These are phyloP conservation scores for Nannospalax galili DNA, from an alignment of 2,113 vertebrate species.

Conservation along the genomic window DNA sequence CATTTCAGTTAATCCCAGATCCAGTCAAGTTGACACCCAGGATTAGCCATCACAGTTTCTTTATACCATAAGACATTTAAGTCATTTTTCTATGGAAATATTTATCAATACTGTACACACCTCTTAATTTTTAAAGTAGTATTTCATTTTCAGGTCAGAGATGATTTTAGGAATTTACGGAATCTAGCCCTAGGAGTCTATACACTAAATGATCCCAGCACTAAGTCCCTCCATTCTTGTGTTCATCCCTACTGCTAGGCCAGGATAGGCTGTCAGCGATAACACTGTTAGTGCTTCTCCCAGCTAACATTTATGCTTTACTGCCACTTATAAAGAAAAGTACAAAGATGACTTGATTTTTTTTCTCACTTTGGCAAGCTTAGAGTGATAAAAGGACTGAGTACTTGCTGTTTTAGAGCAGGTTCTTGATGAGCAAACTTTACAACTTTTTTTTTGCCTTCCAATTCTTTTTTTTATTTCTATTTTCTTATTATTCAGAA, in stretches of 20 bases:
- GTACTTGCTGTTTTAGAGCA: not conserved
- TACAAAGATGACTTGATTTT: not conserved
- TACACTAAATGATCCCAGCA: not conserved
- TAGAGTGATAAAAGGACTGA: not conserved
- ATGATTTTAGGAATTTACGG: not conserved
- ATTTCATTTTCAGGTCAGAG: not conserved
- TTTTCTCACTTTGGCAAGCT: not conserved
- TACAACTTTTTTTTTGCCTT: not conserved
- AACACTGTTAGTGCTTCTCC: not conserved
- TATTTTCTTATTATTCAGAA: too few relatives aligned
- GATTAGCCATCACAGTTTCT: too few relatives aligned
- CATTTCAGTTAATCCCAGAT: too few relatives aligned
- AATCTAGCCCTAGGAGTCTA: not conserved
- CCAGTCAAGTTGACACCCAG: too few relatives aligned
- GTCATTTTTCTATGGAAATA: conserved; percentile 2
- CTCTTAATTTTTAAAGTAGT: not conserved
- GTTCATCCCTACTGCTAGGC: not conserved
- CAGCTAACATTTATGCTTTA: not conserved
- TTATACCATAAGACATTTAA: not conserved
- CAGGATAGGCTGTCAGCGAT: not conserved
- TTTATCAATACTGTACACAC: not conserved
- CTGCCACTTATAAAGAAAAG: not conserved
- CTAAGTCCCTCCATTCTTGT: not conserved
- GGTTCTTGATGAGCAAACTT: conserved; percentile 19
- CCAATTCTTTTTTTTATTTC: too few relatives aligned